Evolutionary conservation across 2,888 invertebrate species (phyloP), one percentile per base, ranked within the genome.

Genomic region (Sinodicranocentrus sp.): DNA sequence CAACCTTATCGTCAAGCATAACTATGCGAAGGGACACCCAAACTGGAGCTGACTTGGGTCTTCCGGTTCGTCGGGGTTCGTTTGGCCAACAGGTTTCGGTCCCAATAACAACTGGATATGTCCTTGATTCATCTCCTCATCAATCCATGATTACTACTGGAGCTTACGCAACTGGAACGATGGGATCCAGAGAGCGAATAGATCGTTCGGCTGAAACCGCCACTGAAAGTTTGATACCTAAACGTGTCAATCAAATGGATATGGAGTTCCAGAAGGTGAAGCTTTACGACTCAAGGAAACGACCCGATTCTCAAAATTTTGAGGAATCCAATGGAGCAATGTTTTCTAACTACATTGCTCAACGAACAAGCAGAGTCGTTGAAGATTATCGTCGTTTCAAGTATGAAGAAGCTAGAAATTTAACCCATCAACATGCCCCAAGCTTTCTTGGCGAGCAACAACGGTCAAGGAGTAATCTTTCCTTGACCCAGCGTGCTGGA

Each of bases 201-300:
- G 44, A 28, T 48, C 68, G 10, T 8, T 68, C 48, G 8, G 48
- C 17, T 2, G 68, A 68, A 68, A 68, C 68, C 0, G 15, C 23
- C 8, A 26, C 48, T 1, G 65, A 65, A 21, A 68, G 68, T 26
- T 1, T 48, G 23, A 23, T 68, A 2, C 78, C 86, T 1, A 76
- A 77, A 6, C 54, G 86, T 6, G 84, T 84, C 17, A 84, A 86
- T 44, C 70, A 82, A 61, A 83, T 86, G 67, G 84, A 86, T 52
- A 78, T 84, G 84, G 86, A 86, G 25, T 80, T 86, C 19, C 86
- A 86, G 71, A 68, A 73, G 6, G 76, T 86, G 26, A 80, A 80
- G 26, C 25, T 86, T 26, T 76, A 83, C 67, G 86, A 86, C 28
- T 63, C 70, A 13, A 67, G 86, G 67, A 86, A 84, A 33, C 78